These are phyloP conservation scores for Mycteria americana DNA, from an alignment of 2,797 vertebrate species.

Conservation along the genomic window DNA sequence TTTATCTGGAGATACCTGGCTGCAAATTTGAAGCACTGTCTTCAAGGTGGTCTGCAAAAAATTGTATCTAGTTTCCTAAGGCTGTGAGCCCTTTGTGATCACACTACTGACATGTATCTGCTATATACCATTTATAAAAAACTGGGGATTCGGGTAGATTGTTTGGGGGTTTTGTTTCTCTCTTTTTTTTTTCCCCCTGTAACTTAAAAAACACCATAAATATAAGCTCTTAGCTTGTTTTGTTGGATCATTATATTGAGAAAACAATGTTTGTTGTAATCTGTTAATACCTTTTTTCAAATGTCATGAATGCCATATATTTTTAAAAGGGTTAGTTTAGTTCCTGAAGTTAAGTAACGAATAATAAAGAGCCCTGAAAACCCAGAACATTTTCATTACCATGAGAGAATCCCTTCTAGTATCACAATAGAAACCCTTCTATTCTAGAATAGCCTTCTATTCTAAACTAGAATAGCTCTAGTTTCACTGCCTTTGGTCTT, in stretches of 20 bases:
- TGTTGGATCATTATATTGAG: not conserved
- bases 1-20: not conserved
- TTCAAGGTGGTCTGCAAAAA: not conserved
- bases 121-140: not conserved
- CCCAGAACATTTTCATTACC: not conserved
- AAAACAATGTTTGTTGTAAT: not conserved
- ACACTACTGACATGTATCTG: not conserved
- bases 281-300: not conserved
- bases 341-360: not conserved
- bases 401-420: not conserved
- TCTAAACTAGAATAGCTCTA: not conserved
- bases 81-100: not conserved
- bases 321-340: not conserved
- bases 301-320: not conserved
- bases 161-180: not conserved
- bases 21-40: not conserved
- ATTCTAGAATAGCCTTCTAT: not conserved
- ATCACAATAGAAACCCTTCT: not conserved
- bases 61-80: not conserved
- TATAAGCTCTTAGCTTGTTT: not conserved
- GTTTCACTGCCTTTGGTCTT: not conserved
- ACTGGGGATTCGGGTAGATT: not conserved
- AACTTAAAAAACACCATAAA: not conserved
- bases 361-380: not conserved
- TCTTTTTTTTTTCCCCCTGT: accelerated